phyloP scores from a whole-genome alignment of 2,113 vertebrate genomes.

The Prunella fulvescens region DNA sequence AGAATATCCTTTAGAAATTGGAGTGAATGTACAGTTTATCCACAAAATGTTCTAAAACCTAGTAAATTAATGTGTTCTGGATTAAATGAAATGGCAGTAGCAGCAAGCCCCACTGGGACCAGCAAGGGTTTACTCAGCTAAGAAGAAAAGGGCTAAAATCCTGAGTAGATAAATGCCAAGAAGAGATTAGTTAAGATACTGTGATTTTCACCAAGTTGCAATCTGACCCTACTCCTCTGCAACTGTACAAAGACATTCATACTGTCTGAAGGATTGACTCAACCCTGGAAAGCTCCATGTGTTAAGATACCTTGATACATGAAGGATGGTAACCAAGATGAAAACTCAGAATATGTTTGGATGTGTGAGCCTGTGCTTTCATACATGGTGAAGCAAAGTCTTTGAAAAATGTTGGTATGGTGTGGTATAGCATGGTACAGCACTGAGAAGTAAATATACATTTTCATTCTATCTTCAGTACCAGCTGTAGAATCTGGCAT shows the following conservation, averaged over 20 bases:
- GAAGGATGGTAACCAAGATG: neutral
- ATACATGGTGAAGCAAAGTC: neutral
- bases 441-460: neutral
- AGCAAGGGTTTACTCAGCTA: neutral
- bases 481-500: neutral
- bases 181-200: neutral
- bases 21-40: neutral
- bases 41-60: neutral
- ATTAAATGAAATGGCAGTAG: neutral
- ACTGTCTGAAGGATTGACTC: neutral
- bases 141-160: neutral
- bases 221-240: neutral
- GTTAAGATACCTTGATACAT: neutral
- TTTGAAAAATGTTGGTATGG: neutral
- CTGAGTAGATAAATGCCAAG: neutral
- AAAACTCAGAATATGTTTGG: neutral
- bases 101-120: neutral
- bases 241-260: neutral
- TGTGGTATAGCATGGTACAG: neutral
- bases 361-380: neutral
- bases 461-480: neutral
- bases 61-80: neutral
- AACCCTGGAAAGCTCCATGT: neutral
- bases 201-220: neutral
- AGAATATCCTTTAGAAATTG: neutral